A percentile compares a stretch with the other conserved stretches of the same genome.
These are phyloP conservation scores for Cliona cf. orientalis DNA, from an alignment of 37 sponge, comb jelly and placozoan genomes.

Conservation along the genomic window DNA sequence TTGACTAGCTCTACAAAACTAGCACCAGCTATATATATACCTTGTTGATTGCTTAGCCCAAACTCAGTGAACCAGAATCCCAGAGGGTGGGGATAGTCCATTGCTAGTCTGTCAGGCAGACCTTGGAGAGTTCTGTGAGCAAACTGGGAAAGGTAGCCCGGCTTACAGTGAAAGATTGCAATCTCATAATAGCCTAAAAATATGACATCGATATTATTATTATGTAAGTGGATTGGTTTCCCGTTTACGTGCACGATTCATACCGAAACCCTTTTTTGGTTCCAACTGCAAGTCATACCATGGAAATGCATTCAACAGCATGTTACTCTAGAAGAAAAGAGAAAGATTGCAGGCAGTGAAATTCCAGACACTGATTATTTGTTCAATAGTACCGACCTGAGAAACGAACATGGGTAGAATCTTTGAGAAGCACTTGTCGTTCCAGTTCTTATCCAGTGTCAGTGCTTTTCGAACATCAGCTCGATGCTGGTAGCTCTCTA, in stretches of 20 bases:
- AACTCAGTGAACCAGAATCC: slow-evolving; percentile 41
- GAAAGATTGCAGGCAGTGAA: background rate
- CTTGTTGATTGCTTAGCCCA: slow-evolving; percentile 21
- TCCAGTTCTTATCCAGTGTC: slow-evolving; percentile 34
- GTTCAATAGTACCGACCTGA: slow-evolving; percentile 13
- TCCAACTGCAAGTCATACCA: slow-evolving; percentile 21
- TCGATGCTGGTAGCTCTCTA: slow-evolving; percentile 40
- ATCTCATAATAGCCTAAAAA: slow-evolving; percentile 52
- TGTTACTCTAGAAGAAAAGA: slow-evolving; percentile 9
- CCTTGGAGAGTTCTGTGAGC: slow-evolving; percentile 42
- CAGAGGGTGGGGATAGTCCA: slow-evolving; percentile 11
- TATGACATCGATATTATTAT: no score
- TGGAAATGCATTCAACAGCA: slow-evolving; percentile 11
- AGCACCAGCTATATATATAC: slow-evolving; percentile 8
- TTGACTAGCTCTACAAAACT: no score
- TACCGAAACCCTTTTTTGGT: background rate
- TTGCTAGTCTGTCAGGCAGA: no score
- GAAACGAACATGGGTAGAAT: background rate
- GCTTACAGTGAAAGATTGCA: background rate
- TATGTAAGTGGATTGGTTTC: no score
- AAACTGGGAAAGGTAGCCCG: slow-evolving; percentile 25
- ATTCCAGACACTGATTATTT: no score
- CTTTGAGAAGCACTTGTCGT: slow-evolving; percentile 14
- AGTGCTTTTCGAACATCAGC: slow-evolving; percentile 39
- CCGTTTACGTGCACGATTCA: no score